phyloP scores from a whole-genome alignment of 1,140 invertebrate genomes.

The Hylyphantes graminicola region DNA sequence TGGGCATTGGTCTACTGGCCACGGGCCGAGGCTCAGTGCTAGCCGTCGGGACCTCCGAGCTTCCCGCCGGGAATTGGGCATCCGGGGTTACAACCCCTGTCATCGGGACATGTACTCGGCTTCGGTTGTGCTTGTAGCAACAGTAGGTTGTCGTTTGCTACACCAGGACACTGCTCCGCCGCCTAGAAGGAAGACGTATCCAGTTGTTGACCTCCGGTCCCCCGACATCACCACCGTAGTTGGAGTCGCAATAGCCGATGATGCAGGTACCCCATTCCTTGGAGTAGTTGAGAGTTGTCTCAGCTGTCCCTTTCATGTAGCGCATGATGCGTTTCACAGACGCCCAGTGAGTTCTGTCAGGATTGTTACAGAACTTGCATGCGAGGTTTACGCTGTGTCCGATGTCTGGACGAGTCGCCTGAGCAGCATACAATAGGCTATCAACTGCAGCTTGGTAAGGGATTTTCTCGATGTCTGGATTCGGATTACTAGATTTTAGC shows the following conservation, averaged over 20 bases:
- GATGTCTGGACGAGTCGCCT: constrained; percentile 70
- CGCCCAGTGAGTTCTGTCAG: constrained; percentile 66
- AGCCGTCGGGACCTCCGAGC: too few species aligned
- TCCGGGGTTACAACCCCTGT: too few species aligned
- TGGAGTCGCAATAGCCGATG: constrained; percentile 66
- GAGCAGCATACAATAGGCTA: constrained; percentile 68
- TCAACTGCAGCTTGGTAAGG: constrained; percentile 56
- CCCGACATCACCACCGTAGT: constrained; percentile 66
- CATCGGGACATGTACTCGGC: too few species aligned
- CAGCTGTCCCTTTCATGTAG: constrained; percentile 69
- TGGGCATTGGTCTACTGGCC: too few species aligned
- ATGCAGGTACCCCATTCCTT: background rate
- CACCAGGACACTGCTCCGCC: constrained; percentile 63
- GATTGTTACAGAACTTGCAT: constrained; percentile 68
- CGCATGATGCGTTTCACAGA: constrained; percentile 68
- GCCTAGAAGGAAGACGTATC: constrained; percentile 63
- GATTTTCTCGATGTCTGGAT: constrained; percentile 1
- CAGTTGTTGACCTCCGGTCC: constrained; percentile 66
- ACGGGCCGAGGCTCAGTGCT: too few species aligned
- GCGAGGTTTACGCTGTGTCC: constrained; percentile 67
- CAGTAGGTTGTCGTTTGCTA: constrained; percentile 38
- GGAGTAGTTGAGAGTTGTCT: background rate
- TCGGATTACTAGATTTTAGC: background rate
- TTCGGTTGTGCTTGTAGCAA: constrained; percentile 58
- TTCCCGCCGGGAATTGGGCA: too few species aligned